Percentiles rank a stretch among this genome's conserved stretches.
Conservation (phyloP, 2,797 vertebrate species). For the Ispidina lecontei region DNA sequence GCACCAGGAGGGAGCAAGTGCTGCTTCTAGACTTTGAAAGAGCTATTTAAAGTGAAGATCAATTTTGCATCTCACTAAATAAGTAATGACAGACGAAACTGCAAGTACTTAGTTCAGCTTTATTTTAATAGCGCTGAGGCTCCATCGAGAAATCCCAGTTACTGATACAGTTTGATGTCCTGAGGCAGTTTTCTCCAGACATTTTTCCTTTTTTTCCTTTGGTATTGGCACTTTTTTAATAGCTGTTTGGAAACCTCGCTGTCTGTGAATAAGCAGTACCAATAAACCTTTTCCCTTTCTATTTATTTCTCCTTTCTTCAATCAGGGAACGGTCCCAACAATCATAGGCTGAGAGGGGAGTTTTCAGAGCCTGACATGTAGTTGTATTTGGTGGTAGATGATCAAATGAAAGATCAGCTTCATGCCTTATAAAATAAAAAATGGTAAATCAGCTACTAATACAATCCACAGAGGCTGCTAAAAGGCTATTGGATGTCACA, state of each 20-base stretch:
- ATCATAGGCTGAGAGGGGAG: background rate
- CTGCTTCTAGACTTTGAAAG: slow-evolving; percentile 28
- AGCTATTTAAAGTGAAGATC: slow-evolving; percentile 45
- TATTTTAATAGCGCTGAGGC: slow-evolving; percentile 42
- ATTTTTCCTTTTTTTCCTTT: slow-evolving; percentile 9
- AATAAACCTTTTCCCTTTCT: slow-evolving; percentile 9
- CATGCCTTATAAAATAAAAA: background rate
- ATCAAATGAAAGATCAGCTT: slow-evolving; percentile 16
- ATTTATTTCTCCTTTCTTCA: slow-evolving; percentile 16
- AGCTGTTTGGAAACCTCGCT: slow-evolving; percentile 12
- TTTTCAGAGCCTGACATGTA: background rate
- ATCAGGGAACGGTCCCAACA: background rate
- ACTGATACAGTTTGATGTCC: background rate
- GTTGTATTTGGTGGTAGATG: background rate
- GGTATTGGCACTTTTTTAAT: slow-evolving; percentile 15
- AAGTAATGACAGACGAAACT: slow-evolving; percentile 54
- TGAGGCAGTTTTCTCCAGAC: background rate
- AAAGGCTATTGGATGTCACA: slow-evolving; percentile 36
- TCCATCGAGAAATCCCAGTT: background rate
- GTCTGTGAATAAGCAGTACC: background rate
- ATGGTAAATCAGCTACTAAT: slow-evolving; percentile 17
- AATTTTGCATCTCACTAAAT: slow-evolving; percentile 61
- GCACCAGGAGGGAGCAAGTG: background rate
- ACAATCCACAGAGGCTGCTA: background rate
- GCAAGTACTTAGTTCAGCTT: slow-evolving; percentile 50